Percentiles rank a stretch among this genome's conserved stretches.
Evolutionary conservation across 2,797 vertebrate genomes (phyloP).

Genomic region (Hyperoplus lanceolatus): DNA sequence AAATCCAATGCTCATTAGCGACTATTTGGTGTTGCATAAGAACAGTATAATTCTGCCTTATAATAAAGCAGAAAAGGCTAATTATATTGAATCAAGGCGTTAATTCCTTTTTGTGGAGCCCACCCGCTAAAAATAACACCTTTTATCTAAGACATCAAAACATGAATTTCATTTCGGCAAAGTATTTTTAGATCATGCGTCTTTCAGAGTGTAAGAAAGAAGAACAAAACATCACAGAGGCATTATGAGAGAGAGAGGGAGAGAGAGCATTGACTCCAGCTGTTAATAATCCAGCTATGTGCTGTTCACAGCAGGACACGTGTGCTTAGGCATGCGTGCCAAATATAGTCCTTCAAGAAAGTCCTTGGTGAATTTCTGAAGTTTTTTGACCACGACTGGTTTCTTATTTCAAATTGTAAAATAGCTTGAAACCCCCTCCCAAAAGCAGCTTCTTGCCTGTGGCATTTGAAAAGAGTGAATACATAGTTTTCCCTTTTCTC

Average conservation of each 20-base stretch:
- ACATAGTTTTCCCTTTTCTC: not conserved
- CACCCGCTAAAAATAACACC: not conserved
- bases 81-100: not conserved
- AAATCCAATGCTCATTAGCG: slow-evolving; percentile 34
- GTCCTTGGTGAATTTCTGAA: not conserved
- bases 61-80: not conserved
- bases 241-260: not conserved
- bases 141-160: not conserved
- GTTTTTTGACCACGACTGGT: slow-evolving; percentile 13
- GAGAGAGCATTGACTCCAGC: slow-evolving; percentile 33
- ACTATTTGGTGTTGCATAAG: slow-evolving; percentile 8
- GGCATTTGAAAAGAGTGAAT: not conserved
- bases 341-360: slow-evolving; percentile 11
- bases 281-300: slow-evolving; percentile 47
- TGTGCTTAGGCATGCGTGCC: slow-evolving; percentile 8
- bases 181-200: slow-evolving; percentile 4
- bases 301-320: slow-evolving; percentile 13
- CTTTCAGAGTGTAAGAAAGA: not conserved
- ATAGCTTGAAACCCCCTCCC: not conserved
- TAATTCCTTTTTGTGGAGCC: not conserved
- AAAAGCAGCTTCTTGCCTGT: not conserved
- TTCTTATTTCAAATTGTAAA: slow-evolving; percentile 17
- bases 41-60: slow-evolving; percentile 16
- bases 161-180: not conserved
- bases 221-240: slow-evolving; percentile 8